A percentile compares a stretch with the other conserved stretches of the same genome.
Conservation (phyloP, 2,797 vertebrate genomes). For the Gambelia wislizenii region DNA sequence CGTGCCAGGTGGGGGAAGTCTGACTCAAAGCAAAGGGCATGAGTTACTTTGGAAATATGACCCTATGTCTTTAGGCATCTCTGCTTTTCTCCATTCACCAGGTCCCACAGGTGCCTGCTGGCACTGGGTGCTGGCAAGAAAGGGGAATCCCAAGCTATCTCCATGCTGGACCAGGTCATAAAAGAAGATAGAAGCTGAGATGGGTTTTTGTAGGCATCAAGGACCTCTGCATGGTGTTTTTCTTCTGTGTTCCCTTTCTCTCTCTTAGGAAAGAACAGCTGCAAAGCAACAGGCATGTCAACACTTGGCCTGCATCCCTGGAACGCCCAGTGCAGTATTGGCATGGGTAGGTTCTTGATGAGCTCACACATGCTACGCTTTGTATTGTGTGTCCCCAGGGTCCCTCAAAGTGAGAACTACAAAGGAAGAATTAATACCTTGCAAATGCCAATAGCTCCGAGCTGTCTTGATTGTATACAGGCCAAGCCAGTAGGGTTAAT, state of each 20-base stretch:
- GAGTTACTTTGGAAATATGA: neutral
- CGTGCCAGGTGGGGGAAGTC: neutral
- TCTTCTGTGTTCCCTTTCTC: neutral
- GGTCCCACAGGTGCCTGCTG: neutral
- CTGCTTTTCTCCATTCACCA: neutral
- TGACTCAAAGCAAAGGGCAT: neutral
- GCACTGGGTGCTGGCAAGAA: neutral
- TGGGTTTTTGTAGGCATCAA: neutral
- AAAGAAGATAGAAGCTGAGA: neutral
- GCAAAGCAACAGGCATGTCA: neutral
- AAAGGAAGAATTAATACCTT: slow-evolving; percentile 9
- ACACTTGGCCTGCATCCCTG: neutral
- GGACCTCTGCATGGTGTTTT: neutral
- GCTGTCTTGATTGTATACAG: neutral
- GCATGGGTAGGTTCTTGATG: neutral
- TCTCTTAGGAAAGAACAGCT: neutral
- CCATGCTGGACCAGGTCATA: neutral
- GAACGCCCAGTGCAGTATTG: neutral
- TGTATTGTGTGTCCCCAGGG: neutral
- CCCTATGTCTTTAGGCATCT: neutral
- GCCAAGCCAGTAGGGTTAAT: neutral
- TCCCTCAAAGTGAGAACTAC: neutral
- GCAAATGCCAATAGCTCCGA: neutral
- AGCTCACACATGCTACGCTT: neutral
- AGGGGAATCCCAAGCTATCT: neutral